Percentiles rank a stretch among this genome's conserved stretches.
phyloP scores from a whole-genome alignment of 2,888 invertebrate species.

The Leptinotarsa peninsularis region DNA sequence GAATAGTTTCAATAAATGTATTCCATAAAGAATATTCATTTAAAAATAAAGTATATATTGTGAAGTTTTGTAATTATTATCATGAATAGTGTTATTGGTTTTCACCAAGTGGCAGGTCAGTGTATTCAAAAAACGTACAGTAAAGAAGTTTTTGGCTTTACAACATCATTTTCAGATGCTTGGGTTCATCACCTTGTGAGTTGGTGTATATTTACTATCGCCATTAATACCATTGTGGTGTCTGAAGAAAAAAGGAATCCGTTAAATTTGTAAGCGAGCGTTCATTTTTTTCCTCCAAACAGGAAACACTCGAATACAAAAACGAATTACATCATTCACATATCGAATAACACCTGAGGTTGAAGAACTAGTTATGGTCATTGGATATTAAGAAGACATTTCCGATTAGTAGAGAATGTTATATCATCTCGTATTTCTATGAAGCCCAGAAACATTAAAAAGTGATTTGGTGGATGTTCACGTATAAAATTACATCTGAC shows the following conservation, averaged over 20 bases:
- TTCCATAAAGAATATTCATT: no score
- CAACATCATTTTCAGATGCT: no score
- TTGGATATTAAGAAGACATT: constrained; percentile 5
- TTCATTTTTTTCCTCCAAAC: background rate
- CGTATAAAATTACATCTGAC: background rate
- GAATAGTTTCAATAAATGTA: no score
- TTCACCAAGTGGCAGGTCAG: no score
- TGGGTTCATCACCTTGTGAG: no score
- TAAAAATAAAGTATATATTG: no score
- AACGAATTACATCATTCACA: background rate
- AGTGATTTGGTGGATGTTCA: background rate
- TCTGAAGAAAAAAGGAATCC: background rate
- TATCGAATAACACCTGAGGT: constrained; percentile 8
- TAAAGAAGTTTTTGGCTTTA: no score
- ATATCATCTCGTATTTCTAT: background rate
- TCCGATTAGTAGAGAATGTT: background rate
- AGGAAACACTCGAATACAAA: background rate
- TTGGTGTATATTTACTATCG: no score
- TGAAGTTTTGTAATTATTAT: no score
- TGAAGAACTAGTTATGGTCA: background rate
- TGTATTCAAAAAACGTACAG: no score
- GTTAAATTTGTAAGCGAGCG: background rate
- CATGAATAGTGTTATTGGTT: no score
- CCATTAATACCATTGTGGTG: background rate
- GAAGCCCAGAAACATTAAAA: constrained; percentile 1